Evolutionary conservation across 2,888 invertebrate genomes (phyloP).

Genomic region (Caradrina clavipalpis): DNA sequence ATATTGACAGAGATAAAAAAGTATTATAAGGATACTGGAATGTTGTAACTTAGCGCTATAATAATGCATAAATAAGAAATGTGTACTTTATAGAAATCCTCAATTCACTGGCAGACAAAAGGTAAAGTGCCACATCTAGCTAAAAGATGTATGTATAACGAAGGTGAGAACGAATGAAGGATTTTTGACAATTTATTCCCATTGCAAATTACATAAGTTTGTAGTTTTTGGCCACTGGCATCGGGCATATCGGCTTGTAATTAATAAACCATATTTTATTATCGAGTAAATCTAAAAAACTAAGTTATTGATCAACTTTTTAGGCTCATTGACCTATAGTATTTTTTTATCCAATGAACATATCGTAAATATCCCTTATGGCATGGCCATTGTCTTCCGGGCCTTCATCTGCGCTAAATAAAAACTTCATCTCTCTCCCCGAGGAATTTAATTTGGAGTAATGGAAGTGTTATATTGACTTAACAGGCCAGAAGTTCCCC

Average conservation of each 20-base stretch:
- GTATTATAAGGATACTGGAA: neutral
- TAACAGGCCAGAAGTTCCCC: conserved; percentile 90
- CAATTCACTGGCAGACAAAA: no score
- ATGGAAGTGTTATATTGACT: conserved; percentile 91
- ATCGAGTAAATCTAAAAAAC: no score
- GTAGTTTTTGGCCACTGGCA: no score
- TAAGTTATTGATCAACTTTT: no score
- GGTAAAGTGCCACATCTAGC: no score
- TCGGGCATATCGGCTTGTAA: no score
- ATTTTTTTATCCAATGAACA: conserved; percentile 26
- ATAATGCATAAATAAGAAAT: neutral
- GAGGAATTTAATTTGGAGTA: conserved; percentile 91
- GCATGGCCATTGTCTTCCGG: conserved; percentile 79
- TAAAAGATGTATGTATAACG: no score
- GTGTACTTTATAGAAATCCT: no score
- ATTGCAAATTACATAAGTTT: no score
- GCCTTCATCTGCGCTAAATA: conserved; percentile 85
- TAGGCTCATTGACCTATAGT: conserved; percentile 25
- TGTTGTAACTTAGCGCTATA: neutral
- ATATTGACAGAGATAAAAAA: neutral
- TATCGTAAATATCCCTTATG: conserved; percentile 65
- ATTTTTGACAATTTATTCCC: neutral
- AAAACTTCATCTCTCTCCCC: conserved; percentile 90
- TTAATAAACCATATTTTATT: no score
- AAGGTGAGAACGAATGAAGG: neutral